Percentiles rank a stretch among this genome's conserved stretches.
Evolutionary conservation across 2,888 invertebrate genomes (phyloP).

Genomic region (Carcina quercana): DNA sequence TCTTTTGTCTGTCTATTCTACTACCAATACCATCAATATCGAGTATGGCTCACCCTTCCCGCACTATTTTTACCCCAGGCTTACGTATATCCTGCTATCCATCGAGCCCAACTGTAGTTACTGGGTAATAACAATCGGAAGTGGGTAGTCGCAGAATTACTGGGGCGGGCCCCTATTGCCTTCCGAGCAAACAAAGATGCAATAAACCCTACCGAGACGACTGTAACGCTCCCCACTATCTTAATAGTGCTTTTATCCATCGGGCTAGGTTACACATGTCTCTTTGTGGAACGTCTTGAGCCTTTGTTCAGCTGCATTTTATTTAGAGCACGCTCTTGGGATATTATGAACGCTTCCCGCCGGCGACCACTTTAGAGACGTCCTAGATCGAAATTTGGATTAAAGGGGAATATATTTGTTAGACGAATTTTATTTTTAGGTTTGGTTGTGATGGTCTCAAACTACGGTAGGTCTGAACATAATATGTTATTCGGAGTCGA

Average conservation of each 20-base stretch:
- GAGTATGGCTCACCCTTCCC: no score
- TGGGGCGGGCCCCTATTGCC: constrained; percentile 49
- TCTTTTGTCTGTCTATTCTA: no score
- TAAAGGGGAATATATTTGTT: neutral
- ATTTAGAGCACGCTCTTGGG: constrained; percentile 25
- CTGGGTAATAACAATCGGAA: constrained; percentile 62
- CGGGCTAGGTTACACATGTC: constrained; percentile 52
- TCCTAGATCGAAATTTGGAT: neutral
- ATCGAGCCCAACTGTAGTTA: neutral
- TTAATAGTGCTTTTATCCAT: constrained; percentile 55
- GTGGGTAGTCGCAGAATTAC: constrained; percentile 42
- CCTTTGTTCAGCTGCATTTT: constrained; percentile 40
- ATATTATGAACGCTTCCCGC: constrained; percentile 1
- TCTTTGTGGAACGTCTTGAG: constrained; percentile 32
- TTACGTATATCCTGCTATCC: no score
- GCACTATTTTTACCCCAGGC: no score
- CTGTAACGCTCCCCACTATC: constrained; percentile 39
- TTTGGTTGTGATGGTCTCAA: no score
- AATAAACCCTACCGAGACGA: constrained; percentile 59
- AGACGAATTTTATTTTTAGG: no score
- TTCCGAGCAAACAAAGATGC: constrained; percentile 58
- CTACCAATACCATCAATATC: no score
- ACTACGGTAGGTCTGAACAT: no score
- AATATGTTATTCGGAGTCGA: no score
- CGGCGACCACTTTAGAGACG: no score